Conservation (phyloP, 2,888 invertebrate species). For the Notodonta ziczac region DNA sequence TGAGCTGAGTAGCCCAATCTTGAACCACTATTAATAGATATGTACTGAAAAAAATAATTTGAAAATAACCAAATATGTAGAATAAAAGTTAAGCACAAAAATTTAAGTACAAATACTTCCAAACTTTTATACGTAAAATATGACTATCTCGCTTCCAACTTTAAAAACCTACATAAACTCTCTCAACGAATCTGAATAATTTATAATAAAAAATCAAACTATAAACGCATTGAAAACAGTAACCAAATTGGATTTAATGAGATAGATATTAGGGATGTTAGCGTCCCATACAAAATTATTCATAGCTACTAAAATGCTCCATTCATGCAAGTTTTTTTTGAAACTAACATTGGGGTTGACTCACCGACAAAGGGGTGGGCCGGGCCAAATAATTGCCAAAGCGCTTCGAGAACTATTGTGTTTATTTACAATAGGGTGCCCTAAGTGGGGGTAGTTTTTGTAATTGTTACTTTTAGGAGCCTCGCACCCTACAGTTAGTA, state of each 20-base stretch:
- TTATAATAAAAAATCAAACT: constrained; percentile 35
- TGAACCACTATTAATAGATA: too few species aligned
- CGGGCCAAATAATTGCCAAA: constrained; percentile 83
- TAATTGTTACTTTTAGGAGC: constrained; percentile 77
- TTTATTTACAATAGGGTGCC: constrained; percentile 80
- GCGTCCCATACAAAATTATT: constrained; percentile 81
- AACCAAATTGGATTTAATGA: constrained; percentile 81
- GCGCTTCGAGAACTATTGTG: constrained; percentile 82
- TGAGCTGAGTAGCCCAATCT: too few species aligned
- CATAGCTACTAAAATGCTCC: constrained; percentile 81
- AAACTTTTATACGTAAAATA: constrained; percentile 3
- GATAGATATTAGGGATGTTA: constrained; percentile 81
- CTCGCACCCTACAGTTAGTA: constrained; percentile 69
- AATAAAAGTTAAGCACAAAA: background rate
- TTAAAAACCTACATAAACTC: constrained; percentile 14
- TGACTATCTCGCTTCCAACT: constrained; percentile 14
- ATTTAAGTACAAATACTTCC: background rate
- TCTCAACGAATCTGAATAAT: constrained; percentile 27
- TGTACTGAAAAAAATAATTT: too few species aligned
- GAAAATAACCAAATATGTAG: background rate
- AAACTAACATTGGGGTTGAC: constrained; percentile 73
- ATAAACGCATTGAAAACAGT: constrained; percentile 65
- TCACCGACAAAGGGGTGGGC: constrained; percentile 82
- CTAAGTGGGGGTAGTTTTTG: constrained; percentile 84
- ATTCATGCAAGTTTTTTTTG: constrained; percentile 72